Evolutionary conservation across 2,888 invertebrate species (phyloP), one percentile per base, ranked within the genome.

Genomic region (Automeris io): DNA sequence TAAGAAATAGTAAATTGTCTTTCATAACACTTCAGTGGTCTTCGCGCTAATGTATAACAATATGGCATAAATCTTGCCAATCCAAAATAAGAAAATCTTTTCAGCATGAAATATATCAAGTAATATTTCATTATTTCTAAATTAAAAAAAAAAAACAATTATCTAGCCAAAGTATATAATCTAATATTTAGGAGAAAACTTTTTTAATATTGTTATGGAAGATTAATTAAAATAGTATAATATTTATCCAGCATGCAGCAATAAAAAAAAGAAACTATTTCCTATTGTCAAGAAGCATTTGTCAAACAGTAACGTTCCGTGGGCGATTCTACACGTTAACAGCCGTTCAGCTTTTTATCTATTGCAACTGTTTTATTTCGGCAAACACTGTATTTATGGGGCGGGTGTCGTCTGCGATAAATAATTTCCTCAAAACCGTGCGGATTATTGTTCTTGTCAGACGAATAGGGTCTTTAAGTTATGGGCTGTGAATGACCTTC

Each of bases 381-480:
- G 65, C 62, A 56, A 62, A 64, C 63, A 47, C 61, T 56, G 64
- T 81, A 83, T 86, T 86, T 85, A 85, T 80, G 79, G 67, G 65
- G 65, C 68, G 83, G 75, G 80, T 87, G 86, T 70, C 68, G 60
- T 54, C 51, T 47, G 70, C 70, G 87, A 87, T 87, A 87, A 86
- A 80, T 70, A 69, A 71, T 79, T 73, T 73, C 74, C 76, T 75
- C 70, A 70, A 76, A 80, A 78, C 61, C 72, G 73, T 67, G 59
- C 52, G 73, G 78, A 82, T 85, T 81, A 82, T 82, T 83, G 85
- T 80, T 81, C 74, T 70, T 76, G 72, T 72, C 76, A 68, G 71
- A 63, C 61, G 66, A 68, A 64, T 61, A 66, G 72, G 73, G 71
- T 64, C 59, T 53, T 57, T 73, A 68, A 82, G 70, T 78, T 80